Evolutionary conservation across 2,797 vertebrate genomes (phyloP).

Genomic region (Acrossocheilus fasciatus): DNA sequence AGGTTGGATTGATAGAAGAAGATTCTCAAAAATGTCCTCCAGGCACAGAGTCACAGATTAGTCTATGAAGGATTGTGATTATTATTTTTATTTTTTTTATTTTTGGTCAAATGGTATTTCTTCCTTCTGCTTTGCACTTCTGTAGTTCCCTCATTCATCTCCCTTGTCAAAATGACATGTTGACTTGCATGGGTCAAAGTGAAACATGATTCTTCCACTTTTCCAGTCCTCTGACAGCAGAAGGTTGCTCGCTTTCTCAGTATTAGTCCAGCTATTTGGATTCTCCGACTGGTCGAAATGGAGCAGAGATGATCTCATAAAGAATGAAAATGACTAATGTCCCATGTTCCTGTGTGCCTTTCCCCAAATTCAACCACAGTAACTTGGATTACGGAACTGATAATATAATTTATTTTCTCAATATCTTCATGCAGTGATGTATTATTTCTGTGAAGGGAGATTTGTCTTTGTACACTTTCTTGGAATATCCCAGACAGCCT

Average conservation of each 20-base stretch:
- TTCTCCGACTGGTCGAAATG: neutral
- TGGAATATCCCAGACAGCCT: constrained; percentile 37
- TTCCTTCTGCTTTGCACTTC: constrained; percentile 4
- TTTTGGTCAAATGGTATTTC: neutral
- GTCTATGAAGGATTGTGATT: constrained; percentile 22
- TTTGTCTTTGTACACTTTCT: constrained; percentile 55
- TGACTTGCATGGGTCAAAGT: neutral
- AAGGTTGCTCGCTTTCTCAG: constrained; percentile 16
- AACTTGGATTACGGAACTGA: constrained; percentile 36
- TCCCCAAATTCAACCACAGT: constrained; percentile 29
- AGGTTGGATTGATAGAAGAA: constrained; percentile 16
- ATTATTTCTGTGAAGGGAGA: constrained; percentile 48
- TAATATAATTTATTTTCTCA: constrained; percentile 54
- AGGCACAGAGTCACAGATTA: constrained; percentile 35
- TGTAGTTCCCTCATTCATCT: neutral
- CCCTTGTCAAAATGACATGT: constrained; percentile 2
- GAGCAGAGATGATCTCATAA: constrained; percentile 25
- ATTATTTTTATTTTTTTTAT: neutral
- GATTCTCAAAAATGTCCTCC: constrained; percentile 37
- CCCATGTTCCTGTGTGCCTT: constrained; percentile 22
- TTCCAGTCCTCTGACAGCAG: constrained; percentile 19
- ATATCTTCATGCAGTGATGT: constrained; percentile 62
- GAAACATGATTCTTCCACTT: neutral
- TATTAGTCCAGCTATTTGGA: constrained; percentile 6
- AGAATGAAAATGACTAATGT: constrained; percentile 30